Evolutionary conservation across 2,888 invertebrate species (phyloP).

Genomic region (Phyllotreta striolata): DNA sequence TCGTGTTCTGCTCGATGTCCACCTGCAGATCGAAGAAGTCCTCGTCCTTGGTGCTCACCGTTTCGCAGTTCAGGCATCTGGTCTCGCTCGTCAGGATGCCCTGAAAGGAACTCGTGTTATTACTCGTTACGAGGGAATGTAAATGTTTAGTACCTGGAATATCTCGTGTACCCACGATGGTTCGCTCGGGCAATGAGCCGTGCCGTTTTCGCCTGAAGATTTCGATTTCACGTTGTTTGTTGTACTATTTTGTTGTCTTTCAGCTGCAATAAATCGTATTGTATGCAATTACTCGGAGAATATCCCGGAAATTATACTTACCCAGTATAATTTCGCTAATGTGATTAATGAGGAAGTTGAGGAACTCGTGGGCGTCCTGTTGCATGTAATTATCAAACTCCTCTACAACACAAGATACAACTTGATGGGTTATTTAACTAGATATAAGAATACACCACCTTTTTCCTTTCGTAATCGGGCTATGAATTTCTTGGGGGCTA

Average conservation of each 20-base stretch:
- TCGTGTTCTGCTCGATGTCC: constrained; percentile 99
- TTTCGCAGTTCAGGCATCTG: constrained; percentile 98
- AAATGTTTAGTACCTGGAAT: too few species aligned
- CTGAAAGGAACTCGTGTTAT: constrained; percentile 46
- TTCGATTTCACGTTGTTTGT: constrained; percentile 65
- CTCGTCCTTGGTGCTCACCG: constrained; percentile 99
- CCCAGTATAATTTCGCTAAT: constrained; percentile 97
- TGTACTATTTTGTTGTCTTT: constrained; percentile 76
- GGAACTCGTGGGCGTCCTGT: constrained; percentile 99
- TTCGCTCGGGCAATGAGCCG: constrained; percentile 70
- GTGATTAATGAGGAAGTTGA: constrained; percentile 98
- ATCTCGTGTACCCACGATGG: constrained; percentile 99
- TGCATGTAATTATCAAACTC: constrained; percentile 99
- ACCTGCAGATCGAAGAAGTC: constrained; percentile 99
- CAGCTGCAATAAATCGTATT: constrained; percentile 65
- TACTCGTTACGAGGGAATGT: too few species aligned
- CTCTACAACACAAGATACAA: constrained; percentile 70
- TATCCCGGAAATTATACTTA: constrained; percentile 63
- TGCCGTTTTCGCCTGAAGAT: constrained; percentile 65
- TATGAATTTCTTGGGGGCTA: constrained; percentile 99
- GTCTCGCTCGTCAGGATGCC: constrained; percentile 99
- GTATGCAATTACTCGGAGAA: not conserved
- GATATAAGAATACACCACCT: constrained; percentile 65
- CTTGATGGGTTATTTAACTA: not conserved
- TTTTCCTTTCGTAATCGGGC: constrained; percentile 98